These are phyloP conservation scores for Chrysemys picta DNA, from an alignment of 2,113 vertebrate genomes.

Conservation along the genomic window DNA sequence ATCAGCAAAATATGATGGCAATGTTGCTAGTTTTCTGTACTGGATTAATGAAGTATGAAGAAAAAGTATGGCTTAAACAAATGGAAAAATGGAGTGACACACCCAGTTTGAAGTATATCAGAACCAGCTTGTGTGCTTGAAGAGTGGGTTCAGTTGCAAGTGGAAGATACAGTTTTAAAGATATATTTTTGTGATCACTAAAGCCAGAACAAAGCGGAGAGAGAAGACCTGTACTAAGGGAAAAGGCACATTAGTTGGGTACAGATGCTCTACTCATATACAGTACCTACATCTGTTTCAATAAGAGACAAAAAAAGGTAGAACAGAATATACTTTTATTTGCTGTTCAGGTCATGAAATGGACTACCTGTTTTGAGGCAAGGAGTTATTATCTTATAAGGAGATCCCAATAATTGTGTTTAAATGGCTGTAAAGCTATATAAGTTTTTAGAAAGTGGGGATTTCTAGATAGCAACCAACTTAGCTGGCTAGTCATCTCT, in stretches of 20 bases:
- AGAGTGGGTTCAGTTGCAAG: not conserved
- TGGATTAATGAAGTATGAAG: not conserved
- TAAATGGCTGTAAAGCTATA: not conserved
- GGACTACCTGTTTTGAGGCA: fast-evolving
- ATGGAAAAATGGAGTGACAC: not conserved
- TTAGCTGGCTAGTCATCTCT: not conserved
- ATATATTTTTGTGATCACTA: fast-evolving
- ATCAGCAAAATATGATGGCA: not conserved
- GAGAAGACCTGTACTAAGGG: not conserved
- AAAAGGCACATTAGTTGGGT: not conserved
- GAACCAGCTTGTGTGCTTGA: not conserved
- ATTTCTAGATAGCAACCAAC: not conserved
- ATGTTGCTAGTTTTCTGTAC: not conserved
- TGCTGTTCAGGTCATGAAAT: not conserved
- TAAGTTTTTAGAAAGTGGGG: not conserved
- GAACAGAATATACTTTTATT: fast-evolving
- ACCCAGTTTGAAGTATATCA: not conserved
- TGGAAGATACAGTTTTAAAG: not conserved
- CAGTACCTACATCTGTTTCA: not conserved
- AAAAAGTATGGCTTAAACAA: not conserved
- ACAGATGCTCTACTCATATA: not conserved
- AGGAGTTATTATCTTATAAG: fast-evolving
- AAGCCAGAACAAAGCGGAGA: not conserved
- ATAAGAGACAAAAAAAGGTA: not conserved
- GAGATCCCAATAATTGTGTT: not conserved